Evolutionary conservation across 2,113 vertebrate species (phyloP), one percentile per base, ranked within the genome.

Genomic region (Vulpes ferrilata): DNA sequence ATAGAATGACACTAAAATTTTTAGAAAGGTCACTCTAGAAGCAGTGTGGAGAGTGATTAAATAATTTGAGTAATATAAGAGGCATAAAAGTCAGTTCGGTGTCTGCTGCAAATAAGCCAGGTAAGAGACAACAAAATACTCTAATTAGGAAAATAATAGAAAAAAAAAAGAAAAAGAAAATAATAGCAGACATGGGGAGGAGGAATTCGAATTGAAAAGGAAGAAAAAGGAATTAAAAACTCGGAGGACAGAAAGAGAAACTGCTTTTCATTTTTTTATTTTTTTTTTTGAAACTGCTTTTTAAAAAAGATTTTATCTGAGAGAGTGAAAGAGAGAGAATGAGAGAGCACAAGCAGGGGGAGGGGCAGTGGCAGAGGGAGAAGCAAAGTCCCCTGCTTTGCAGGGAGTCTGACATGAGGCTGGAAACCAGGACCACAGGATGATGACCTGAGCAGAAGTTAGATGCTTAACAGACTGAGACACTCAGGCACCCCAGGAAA

Each of bases 21-120:
- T 82, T 83, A 89, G 62, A 83, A 81, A 96, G n/a, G 32, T 48
- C 38, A 95, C 32, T 65, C 82, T 35, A 80, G 60, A 91, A 93
- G 38, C 25, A 74, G 23, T 69, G 5, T 59, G 3, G 55, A 92
- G 27, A 20, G 20, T 67, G 80, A 86, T 32, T 38, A 55, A 32
- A 93, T 53, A 57, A 95, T 65, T 13, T 94, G 19, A 51, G 38
- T 73, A 78, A 95, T 43, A 62, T 8, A 81, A 79, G 35, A 67
- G 19, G 11, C 69, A 57, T 48, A 35, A 78, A 96, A 85, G 32
- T 62, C 55, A 67, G 57, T 73, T 74, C 71, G 23, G 79, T 82
- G 88, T 32, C 79, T 90, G 90, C 25, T 23, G 1, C 27, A 81
- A 80, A 25, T 17, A 92, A 92, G 38, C 25, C 25, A 79, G 25